Percentiles rank a stretch among this genome's conserved stretches.
phyloP scores from a whole-genome alignment of 1,140 invertebrate genomes.

The Lerema accius region DNA sequence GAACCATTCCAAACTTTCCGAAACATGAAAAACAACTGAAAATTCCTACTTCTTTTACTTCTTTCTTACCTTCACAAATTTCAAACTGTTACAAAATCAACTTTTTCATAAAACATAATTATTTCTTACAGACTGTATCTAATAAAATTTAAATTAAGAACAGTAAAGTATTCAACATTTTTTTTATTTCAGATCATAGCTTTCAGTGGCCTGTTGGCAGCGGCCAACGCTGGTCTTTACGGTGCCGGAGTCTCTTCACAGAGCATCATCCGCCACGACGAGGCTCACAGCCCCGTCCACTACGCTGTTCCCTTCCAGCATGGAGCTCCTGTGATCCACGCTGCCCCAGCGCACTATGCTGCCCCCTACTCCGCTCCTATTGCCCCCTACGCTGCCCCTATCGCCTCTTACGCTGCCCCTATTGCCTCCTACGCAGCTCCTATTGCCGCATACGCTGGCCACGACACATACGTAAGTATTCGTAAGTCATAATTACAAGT shows the following conservation, averaged over 20 bases:
- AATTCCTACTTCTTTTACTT: too few relatives aligned
- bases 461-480: constrained; percentile 9
- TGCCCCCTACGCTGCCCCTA: constrained; percentile 36
- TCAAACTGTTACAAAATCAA: too few relatives aligned
- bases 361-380: constrained; percentile 9
- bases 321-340: constrained; percentile 12
- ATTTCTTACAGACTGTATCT: too few relatives aligned
- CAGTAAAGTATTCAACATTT: too few relatives aligned
- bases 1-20: too few relatives aligned
- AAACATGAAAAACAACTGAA: too few relatives aligned
- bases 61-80: too few relatives aligned
- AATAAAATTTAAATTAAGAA: too few relatives aligned
- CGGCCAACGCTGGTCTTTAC: constrained; percentile 41
- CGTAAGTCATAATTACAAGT: too few relatives aligned
- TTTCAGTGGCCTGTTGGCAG: constrained; percentile 45
- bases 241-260: constrained; percentile 60
- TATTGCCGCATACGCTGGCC: constrained; percentile 37
- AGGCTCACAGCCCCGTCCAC: constrained; percentile 25
- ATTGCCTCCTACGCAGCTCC: constrained; percentile 35
- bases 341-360: constrained; percentile 6
- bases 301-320: constrained; percentile 22
- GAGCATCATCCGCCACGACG: constrained; percentile 59
- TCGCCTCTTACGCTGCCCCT: constrained; percentile 37
- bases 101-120: too few relatives aligned
- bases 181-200: constrained; percentile 44